Evolutionary conservation across 2,888 invertebrate genomes (phyloP), one percentile per base, ranked within the genome.

Genomic region (Macaria liturata): DNA sequence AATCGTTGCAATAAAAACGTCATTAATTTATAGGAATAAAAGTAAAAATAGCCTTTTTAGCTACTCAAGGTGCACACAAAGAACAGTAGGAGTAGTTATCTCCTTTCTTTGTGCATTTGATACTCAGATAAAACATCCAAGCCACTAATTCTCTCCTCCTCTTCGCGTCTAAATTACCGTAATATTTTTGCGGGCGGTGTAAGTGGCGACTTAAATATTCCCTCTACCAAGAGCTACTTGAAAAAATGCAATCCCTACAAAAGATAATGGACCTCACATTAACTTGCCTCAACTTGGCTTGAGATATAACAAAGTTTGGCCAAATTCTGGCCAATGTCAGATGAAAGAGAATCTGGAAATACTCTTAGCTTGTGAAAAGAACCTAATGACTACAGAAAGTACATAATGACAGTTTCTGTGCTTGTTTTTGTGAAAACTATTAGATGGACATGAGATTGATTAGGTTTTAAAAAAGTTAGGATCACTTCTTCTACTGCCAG

Each of bases 171-270:
- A 81, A 84, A 85, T 86, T 83, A 75, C 82, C 71, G 74, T 74
- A 80, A 86, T 86, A 84, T 83, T 84, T 87, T 83, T 81, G 73
- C 78, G 72, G 74, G 74, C 74, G 70, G 72, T 77, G 79, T 82
- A 81, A 84, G 83, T 81, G 75, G 76, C 69, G 79, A 80, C 81
- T 84, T 84, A 81, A 84, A 84, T 81, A 82, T 81, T 80, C 75
- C 9, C 72, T 69, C 68, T 62, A 51, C 52, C 61, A 62, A 70
- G 67, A 69, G 72, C 64, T 68, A 66, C 64, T 68, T 71, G 66
- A 69, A 70, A 70, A 73, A 72, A 71, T 70, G 69, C 66, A 71
- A 71, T 72, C 67, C 69, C 62, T 59, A 34, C 50, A 62, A 63
- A 56, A 44, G 49, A 61, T 57, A 57, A 61, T 62, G 49, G 34